A percentile compares a stretch with the other conserved stretches of the same genome.
These are phyloP conservation scores for Eupelmus urozonus DNA, from an alignment of 2,888 invertebrate genomes.

Conservation along the genomic window DNA sequence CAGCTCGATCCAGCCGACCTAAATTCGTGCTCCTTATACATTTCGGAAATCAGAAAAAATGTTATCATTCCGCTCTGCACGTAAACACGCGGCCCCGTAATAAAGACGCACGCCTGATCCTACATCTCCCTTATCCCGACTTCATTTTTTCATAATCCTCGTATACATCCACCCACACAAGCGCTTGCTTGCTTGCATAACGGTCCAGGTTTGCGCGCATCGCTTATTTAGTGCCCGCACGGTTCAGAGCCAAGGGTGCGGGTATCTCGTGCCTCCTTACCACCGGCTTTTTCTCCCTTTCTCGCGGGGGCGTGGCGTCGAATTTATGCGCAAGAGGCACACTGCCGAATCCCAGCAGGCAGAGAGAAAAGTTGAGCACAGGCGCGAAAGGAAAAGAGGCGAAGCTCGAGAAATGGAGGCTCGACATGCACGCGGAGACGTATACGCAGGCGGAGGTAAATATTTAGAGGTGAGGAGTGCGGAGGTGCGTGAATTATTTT, in stretches of 20 bases:
- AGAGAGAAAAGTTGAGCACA: not conserved
- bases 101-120: slow-evolving; percentile 21
- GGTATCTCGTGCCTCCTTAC: not conserved
- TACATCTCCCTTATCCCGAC: slow-evolving; percentile 1
- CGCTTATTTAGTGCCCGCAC: slow-evolving; percentile 32
- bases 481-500: too few species aligned
- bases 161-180: not conserved
- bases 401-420: not conserved
- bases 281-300: not conserved
- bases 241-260: not conserved
- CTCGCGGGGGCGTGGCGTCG: slow-evolving; percentile 2
- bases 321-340: not conserved
- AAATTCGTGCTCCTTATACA: too few species aligned
- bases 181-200: too few species aligned
- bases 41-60: slow-evolving; percentile 34
- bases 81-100: slow-evolving; percentile 5
- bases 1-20: too few species aligned
- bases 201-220: not conserved
- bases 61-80: not conserved
- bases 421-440: not conserved
- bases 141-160: slow-evolving; percentile 24
- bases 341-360: not conserved
- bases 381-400: not conserved
- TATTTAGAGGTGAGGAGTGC: not conserved
- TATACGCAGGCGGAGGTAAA: not conserved